Evolutionary conservation across 2,113 vertebrate species (phyloP), one percentile per base, ranked within the genome.

Genomic region (Trinectes maculatus): DNA sequence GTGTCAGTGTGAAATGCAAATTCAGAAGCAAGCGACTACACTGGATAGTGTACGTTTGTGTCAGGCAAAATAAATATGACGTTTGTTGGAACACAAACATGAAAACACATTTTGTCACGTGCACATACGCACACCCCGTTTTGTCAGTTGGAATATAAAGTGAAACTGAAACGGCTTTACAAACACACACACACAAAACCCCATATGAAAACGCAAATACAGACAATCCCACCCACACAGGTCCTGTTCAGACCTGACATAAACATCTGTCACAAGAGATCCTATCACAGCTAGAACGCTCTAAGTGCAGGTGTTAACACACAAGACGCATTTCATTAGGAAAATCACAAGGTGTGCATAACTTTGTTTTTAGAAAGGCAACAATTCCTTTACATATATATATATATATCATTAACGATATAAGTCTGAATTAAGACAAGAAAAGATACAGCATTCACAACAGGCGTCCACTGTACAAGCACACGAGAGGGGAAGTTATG

Each of bases 171-270:
- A n/a, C 24, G 21, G 4, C 11, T 6, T 72, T 47, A 13, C 34
- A 19, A 8, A 42, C 34, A 76, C 39, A 42, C 13, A 48, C 10
- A 13, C 29, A 16, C 9, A n/a, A n/a, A n/a, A n/a, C n/a, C n/a
- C n/a, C n/a, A n/a, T n/a, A 42, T 46, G 16, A 28, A 42, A 53
- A 56, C 58, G 55, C 24, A 71, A 67, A 37, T 19, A 24, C 34
- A 51, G 16, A 51, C 6, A 24, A 40, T 25, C 21, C 40, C 42
- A 36, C 58, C 28, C 31, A 68, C 37, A 3, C 24, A 18, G 12
- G 11, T 9, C 16, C n/a, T 21, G 49, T 29, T 33, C n/a, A 33
- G 26, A 9, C 28, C 49, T 21, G 49, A 33, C 9, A 33, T 29
- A 33, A 21, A 33, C 49, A 52, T 52, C 49, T 33, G 49, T 21